These are phyloP conservation scores for Leucosticte australis DNA, from an alignment of 2,113 vertebrate species.

Conservation along the genomic window DNA sequence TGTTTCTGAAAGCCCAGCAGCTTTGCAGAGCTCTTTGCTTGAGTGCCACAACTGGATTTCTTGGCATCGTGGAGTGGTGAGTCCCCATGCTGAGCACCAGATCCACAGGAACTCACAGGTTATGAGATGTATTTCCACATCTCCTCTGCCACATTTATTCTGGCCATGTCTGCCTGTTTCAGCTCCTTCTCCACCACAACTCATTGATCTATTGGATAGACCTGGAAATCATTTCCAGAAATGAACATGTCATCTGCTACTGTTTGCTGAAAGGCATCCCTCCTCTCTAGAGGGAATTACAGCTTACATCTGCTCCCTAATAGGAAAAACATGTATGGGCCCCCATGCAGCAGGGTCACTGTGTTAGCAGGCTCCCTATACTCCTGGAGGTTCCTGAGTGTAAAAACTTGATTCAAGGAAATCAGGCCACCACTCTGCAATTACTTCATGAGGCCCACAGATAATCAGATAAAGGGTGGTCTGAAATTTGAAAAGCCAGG, in stretches of 20 bases:
- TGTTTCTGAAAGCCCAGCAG: background rate
- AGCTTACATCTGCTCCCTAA: constrained; percentile 78
- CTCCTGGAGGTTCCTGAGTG: constrained; percentile 50
- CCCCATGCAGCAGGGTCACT: background rate
- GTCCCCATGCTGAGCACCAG: background rate
- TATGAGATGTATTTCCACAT: background rate
- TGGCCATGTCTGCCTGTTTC: background rate
- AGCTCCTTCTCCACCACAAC: background rate
- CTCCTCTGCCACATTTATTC: background rate
- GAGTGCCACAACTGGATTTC: background rate
- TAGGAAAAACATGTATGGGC: constrained; percentile 68
- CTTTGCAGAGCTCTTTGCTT: background rate
- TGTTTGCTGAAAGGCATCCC: constrained; percentile 68
- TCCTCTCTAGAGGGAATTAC: constrained; percentile 65
- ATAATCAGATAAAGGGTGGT: constrained; percentile 77
- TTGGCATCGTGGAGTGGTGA: background rate
- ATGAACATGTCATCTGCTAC: constrained; percentile 71
- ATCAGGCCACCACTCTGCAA: constrained; percentile 62
- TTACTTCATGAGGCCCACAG: constrained; percentile 74
- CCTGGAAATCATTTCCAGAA: constrained; percentile 59
- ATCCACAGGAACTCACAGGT: background rate
- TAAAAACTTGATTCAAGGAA: constrained; percentile 67
- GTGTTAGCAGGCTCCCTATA: constrained; percentile 39
- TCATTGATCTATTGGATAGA: constrained; percentile 57
- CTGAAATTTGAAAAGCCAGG: constrained; percentile 49